Conservation (phyloP, 2,888 invertebrate species). For the Pterostichus niger region DNA sequence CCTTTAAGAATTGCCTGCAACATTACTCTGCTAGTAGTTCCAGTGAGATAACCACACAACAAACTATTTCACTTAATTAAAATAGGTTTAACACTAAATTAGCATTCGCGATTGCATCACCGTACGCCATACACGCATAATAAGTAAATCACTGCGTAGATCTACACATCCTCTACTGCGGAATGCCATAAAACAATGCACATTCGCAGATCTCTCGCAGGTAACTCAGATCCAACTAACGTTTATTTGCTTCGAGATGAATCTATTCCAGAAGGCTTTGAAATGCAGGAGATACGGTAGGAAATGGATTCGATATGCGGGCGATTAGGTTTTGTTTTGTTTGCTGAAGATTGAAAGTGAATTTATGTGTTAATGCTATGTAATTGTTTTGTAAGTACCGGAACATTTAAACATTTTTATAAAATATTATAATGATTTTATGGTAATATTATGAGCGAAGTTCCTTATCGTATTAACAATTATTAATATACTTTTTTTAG, state of each 20-base stretch:
- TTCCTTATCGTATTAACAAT: background rate
- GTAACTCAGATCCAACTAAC: conserved; percentile 17
- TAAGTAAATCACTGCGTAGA: conserved; percentile 48
- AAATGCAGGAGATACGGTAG: conserved; percentile 40
- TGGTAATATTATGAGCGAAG: background rate
- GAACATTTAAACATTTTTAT: conserved; percentile 28
- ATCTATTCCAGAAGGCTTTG: conserved; percentile 34
- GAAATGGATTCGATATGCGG: conserved; percentile 51
- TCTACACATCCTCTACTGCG: conserved; percentile 27
- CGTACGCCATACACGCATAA: conserved; percentile 22
- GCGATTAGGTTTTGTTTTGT: conserved; percentile 53
- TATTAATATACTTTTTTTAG: background rate
- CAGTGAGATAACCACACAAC: conserved; percentile 53
- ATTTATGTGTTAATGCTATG: conserved; percentile 34
- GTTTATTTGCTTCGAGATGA: conserved; percentile 38
- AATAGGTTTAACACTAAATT: conserved; percentile 55
- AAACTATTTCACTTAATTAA: conserved; percentile 58
- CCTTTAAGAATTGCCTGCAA: too few species aligned
- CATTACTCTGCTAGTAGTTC: conserved; percentile 7
- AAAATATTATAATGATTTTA: background rate
- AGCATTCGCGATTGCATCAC: conserved; percentile 56
- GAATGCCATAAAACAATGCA: conserved; percentile 47
- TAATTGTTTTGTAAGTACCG: conserved; percentile 35
- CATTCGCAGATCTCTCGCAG: conserved; percentile 29
- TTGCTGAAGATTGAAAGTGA: conserved; percentile 34